A percentile compares a stretch with the other conserved stretches of the same genome.
phyloP scores from a whole-genome alignment of 2,797 vertebrate genomes.

The Cryptoprocta ferox region DNA sequence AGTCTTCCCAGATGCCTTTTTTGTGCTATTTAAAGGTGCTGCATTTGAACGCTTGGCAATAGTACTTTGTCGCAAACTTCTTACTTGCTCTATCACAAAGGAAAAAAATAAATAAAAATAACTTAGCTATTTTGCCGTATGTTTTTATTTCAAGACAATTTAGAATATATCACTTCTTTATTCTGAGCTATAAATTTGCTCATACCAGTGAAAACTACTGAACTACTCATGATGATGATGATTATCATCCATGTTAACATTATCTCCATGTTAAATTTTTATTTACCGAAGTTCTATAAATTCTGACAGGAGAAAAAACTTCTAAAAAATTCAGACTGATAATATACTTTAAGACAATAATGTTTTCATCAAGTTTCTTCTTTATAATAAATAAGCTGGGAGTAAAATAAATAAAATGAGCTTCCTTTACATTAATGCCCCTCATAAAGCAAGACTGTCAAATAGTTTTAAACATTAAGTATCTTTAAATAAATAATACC shows the following conservation, averaged over 20 bases:
- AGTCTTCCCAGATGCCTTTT: constrained; percentile 87
- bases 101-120: constrained; percentile 77
- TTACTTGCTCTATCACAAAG: constrained; percentile 87
- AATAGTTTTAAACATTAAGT: constrained; percentile 57
- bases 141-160: constrained; percentile 71
- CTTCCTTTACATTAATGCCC: not conserved
- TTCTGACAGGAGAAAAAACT: not conserved
- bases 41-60: constrained; percentile 87
- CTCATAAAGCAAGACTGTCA: constrained; percentile 20
- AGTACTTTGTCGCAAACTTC: constrained; percentile 89
- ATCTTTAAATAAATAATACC: constrained; percentile 48
- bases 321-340: constrained; percentile 30
- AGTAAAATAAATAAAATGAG: constrained; percentile 51
- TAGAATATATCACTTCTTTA: constrained; percentile 56
- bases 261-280: not conserved
- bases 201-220: constrained; percentile 59
- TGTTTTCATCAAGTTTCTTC: constrained; percentile 40
- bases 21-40: constrained; percentile 81
- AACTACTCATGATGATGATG: not conserved
- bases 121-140: constrained; percentile 76
- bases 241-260: too few species aligned
- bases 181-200: constrained; percentile 51
- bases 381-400: not conserved
- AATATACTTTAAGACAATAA: constrained; percentile 5
- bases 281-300: constrained; percentile 46